Evolutionary conservation across 92 coral and sea anemone species (phyloP), one percentile per base, ranked within the genome.

Genomic region (Zoanthus gigantus): DNA sequence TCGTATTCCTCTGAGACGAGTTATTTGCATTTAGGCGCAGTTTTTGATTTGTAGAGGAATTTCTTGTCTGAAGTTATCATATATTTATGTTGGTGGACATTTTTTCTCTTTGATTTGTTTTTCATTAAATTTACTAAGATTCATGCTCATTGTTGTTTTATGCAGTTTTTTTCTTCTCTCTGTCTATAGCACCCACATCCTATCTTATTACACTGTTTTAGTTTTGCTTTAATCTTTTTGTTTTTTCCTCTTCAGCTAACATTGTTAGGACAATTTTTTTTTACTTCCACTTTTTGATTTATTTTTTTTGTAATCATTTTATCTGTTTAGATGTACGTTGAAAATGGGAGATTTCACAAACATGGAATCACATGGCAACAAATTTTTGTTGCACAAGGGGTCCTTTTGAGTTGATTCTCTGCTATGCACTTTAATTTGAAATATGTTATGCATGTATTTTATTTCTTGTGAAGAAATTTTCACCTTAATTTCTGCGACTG

Each of bases 81-180:
- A 81, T 81, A 81, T 81, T 81, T 81, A 67, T 81, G 85, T 65
- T 81, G 74, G 90, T 90, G 88, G 75, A 71, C 71, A 71, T 86
- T 73, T 77, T 37, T 85, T 68, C 83, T 87, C 92, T 86, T 63
- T 37, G 63, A 92, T 90, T 94, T 94, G 85, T 87, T 94, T 50
- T 94, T 93, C 92, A 94, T 94, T 94, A 94, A 94, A 94, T 94
- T 94, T 94, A 76, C 82, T 94, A 86, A 88, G 85, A 92, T 83
- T 94, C 76, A 89, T 86, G 83, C 76, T 89, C 86, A 76, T 65
- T 88, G 82, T 83, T 94, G 90, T 76, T 92, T 85, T 82, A 85
- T 92, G 81, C 90, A 90, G 77, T 91, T 89, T 87, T 86, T 77
- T 86, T 77, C 74, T 58, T 45, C 77, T 60, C 76, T 63, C 85